Evolutionary conservation across 2,888 invertebrate genomes (phyloP), one percentile per base, ranked within the genome.

Genomic region (Melanchra persicariae): DNA sequence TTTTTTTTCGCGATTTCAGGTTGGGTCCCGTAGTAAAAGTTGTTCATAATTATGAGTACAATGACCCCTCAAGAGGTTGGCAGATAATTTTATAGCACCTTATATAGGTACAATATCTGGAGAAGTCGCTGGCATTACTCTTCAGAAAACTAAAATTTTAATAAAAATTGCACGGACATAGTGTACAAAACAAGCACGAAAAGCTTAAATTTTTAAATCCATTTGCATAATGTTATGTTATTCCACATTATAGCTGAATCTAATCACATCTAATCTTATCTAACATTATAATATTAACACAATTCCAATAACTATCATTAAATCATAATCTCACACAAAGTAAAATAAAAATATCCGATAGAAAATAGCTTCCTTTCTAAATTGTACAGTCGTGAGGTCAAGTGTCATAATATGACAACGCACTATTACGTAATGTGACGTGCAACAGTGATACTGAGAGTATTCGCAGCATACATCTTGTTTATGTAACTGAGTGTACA

Each of bases 401-500:
- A 75, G 74, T 63, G 81, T 74, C 77, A 79, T 81, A 81, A 80
- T 82, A 63, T 81, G 82, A 82, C 82, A 79, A 74, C 65, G 75
- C 59, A 71, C 7, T 26, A 43, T 79, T 81, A 77, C 47, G 57
- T 79, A 81, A 64, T 43, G 22, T 59, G 62, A 73, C 68, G 45
- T 69, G 77, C 68, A 74, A 71, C 67, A 78, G 79, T 74, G 74
- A 77, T 74, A 72, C 64, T 75, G 68, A 26, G 49, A 73, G 60
- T 69, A 12, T 63, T 65, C 68, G 45, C 55, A 43, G 51, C 68
- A 45, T 47, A 65, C 34, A 68, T 55, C 45, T 68, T 24, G 55
- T 75, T 77, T 77, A 77, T 77, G 62, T 80, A 77, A 77, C 76
- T 12, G 61, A 79, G 17, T 77, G 80, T 77, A 63, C 59, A 72